Evolutionary conservation across 1,140 invertebrate species (phyloP), one percentile per base, ranked within the genome.

Genomic region (Pogonus chalceus): DNA sequence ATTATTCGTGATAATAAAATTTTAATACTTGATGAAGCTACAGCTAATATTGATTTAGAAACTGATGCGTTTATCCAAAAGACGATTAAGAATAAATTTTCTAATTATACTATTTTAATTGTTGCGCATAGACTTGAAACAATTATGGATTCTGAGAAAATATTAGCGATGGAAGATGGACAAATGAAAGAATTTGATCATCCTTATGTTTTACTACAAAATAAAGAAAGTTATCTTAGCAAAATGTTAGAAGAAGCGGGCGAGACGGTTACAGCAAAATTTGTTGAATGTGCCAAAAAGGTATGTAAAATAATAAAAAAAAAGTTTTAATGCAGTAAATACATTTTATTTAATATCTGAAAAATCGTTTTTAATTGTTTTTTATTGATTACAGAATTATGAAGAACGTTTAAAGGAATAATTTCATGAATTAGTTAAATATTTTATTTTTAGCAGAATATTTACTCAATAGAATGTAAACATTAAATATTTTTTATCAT

Each of bases 81-180:
- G 49, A 83, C 81, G 0, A 83, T 83, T 31, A 64, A 79, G 16
- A 68, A 69, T 1, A 77, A 79, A 60, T 83, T 84, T 56, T 64
- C 69, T 2, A 59, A 74, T 4, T 83, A 81, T 56, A 90, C 87
- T 0, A 84, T 90, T 12, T 66, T 90, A 9, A 87, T 85, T 1
- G 55, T 63, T 9, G 88, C 89, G 12, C 88, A 92, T 72, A 74
- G 88, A 26, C 69, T 91, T 9, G 82, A 88, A 60, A 90, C 87
- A 0, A 85, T 92, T 35, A 84, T 92, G 78, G 86, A 92, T 64
- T 84, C 79, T 58, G 83, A 84, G 62, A 74, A 78, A 54, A 78
- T 90, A 56, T 72, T 91, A 62, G 85, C 88, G 0, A 80, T 90
- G 76, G 80, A 85, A 63, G 77, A 75, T n/a, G 81, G 81, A 7